Base-by-base conservation (phyloP, 2,113 vertebrate genomes). In the Cygnus atratus region DNA sequence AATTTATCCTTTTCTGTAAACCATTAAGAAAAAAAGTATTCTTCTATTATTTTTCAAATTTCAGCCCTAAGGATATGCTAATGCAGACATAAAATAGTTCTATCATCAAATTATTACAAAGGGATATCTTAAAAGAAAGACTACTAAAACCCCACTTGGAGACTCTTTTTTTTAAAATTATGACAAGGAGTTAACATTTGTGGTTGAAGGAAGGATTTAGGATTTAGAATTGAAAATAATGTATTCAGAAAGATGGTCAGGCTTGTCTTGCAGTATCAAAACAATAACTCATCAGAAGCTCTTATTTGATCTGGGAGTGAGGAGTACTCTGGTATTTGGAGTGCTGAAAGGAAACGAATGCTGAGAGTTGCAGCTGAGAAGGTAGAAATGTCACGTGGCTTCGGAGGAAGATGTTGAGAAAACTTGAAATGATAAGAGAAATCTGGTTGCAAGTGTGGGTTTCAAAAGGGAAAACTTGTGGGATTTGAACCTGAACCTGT, bases 351-450 rank as follows among this genome's bases (percentile, higher is more conserved):
- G 59, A 65, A 39, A 8, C 20, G 17, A 33, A 13, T 39, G 33
- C 33, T 24, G n/a, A 41, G 72, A 16, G 48, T 75, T 37, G 4
- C 19, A 35, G 63, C 67, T 65, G 22, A 20, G 19, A 12, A 43
- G 39, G 28, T 39, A 54, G 37, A 58, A 79, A 39, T 48, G 39
- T 29, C 0, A 0, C 1, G 0, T 71, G 54, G 21, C 61, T 62
- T 74, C 6, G 12, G 35, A 25, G 39, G 11, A 68, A 12, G 28
- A 2, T 31, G 43, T 44, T 68, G 44, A 24, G 66, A 46, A 4
- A 75, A 20, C 52, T 66, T 61, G 61, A 17, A 61, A 22, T 37
- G 79, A 1, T 25, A 16, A 28, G 39, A 57, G 43, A 12, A 16
- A 26, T 0, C 43, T 67, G n/a, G 15, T 10, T 59, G 44, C 8